phyloP scores from a whole-genome alignment of 2,888 invertebrate genomes.

The Lasioglossum marginatum region DNA sequence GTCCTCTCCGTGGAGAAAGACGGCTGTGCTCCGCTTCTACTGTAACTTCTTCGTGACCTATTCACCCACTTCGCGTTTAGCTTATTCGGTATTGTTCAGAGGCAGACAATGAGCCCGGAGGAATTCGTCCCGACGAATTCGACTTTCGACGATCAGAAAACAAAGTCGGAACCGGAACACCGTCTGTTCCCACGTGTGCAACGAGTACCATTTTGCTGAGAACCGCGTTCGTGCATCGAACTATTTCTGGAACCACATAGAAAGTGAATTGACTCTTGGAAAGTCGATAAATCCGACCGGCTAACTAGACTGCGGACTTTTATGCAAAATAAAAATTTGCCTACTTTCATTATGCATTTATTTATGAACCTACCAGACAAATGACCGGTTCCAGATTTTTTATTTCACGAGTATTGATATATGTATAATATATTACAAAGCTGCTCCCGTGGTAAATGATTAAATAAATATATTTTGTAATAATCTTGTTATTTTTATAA shows the following conservation, averaged over 20 bases:
- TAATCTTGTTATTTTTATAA: no score
- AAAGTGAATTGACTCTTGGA: constrained; percentile 48
- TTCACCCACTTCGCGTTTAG: constrained; percentile 75
- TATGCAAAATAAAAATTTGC: no score
- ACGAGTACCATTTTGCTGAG: constrained; percentile 15
- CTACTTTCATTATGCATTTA: not conserved
- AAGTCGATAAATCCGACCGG: constrained; percentile 16
- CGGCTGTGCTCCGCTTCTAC: constrained; percentile 51
- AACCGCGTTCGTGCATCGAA: not conserved
- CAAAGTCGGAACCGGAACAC: constrained; percentile 27
- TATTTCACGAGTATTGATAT: no score
- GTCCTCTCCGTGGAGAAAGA: constrained; percentile 44
- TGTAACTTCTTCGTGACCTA: constrained; percentile 68
- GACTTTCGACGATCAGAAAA: constrained; percentile 49
- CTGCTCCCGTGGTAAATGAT: no score
- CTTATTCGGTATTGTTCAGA: constrained; percentile 63
- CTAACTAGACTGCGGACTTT: not conserved
- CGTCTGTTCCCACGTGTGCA: not conserved
- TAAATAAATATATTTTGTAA: no score
- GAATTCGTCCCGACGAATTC: constrained; percentile 43
- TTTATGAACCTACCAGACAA: not conserved
- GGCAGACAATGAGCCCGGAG: constrained; percentile 49
- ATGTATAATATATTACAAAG: no score
- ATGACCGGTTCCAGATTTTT: no score
- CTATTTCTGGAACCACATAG: constrained; percentile 23